Percentiles rank a stretch among this genome's conserved stretches.
Evolutionary conservation across 2,797 vertebrate genomes (phyloP).

Genomic region (Pelochelys cantorii): DNA sequence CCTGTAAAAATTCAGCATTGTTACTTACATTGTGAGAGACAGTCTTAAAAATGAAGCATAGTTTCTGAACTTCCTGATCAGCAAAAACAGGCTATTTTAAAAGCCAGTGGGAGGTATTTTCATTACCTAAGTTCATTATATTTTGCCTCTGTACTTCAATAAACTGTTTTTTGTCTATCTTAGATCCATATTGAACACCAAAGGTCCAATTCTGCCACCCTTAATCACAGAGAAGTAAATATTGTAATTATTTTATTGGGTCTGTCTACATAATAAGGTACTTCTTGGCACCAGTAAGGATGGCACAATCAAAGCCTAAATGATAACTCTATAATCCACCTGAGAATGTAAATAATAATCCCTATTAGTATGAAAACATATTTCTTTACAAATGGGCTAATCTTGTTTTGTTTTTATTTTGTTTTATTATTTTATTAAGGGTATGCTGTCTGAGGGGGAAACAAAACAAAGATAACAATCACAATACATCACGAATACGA

Average conservation of each 20-base stretch:
- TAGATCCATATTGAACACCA: not conserved
- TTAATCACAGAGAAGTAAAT: not conserved
- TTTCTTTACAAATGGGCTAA: not conserved
- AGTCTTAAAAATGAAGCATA: not conserved
- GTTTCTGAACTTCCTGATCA: not conserved
- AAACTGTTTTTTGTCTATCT: not conserved
- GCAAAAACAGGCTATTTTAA: not conserved
- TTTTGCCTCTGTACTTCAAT: not conserved
- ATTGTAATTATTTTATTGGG: not conserved
- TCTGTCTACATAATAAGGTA: not conserved
- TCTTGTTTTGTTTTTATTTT: not conserved
- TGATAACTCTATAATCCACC: not conserved
- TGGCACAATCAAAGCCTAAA: not conserved
- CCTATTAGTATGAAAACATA: not conserved
- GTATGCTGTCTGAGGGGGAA: not conserved
- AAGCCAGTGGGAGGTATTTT: not conserved
- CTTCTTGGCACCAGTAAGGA: not conserved
- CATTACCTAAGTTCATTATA: not conserved
- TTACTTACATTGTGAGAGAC: not conserved
- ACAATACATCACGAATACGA: not conserved
- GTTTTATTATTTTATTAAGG: not conserved
- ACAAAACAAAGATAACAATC: not conserved
- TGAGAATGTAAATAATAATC: not conserved
- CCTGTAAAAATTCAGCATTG: not conserved
- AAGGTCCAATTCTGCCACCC: not conserved